These are phyloP conservation scores for Epinotia demarniana DNA, from an alignment of 2,888 invertebrate genomes.

Conservation along the genomic window DNA sequence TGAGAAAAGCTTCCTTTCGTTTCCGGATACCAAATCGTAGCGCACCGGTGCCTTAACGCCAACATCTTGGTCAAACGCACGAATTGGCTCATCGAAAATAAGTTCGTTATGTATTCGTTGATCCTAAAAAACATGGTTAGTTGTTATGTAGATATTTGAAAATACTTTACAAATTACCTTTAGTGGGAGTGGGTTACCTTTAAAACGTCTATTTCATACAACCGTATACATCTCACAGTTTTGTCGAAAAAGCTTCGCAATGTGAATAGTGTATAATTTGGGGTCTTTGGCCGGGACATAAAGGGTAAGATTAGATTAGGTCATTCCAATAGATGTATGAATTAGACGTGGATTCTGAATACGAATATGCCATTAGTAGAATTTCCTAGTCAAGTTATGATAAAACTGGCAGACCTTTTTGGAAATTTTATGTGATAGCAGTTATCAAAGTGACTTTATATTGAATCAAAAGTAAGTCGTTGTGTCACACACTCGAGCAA, in stretches of 20 bases:
- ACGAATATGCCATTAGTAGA: constrained; percentile 5
- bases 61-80: constrained; percentile 91
- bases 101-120: constrained; percentile 89
- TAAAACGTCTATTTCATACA: neutral
- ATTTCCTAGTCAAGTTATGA: constrained; percentile 5
- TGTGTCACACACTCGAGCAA: neutral
- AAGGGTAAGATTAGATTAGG: constrained; percentile 32
- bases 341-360: constrained; percentile 21
- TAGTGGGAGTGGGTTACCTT: too few relatives aligned
- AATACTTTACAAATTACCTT: too few relatives aligned
- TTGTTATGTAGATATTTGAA: too few relatives aligned
- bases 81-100: constrained; percentile 88
- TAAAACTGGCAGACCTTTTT: constrained; percentile 2
- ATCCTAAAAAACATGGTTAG: constrained; percentile 81
- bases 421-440: neutral
- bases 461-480: neutral
- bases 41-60: constrained; percentile 89
- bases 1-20: constrained; percentile 90
- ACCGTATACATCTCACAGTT: neutral
- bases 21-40: constrained; percentile 92
- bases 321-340: constrained; percentile 19
- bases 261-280: constrained; percentile 15
- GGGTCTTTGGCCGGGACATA: constrained; percentile 7
- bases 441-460: neutral
- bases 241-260: constrained; percentile 5